Percentiles rank a stretch among this genome's conserved stretches.
These are phyloP conservation scores for Petrocephalus microphthalmus DNA, from an alignment of 2,113 vertebrate species.

Conservation along the genomic window DNA sequence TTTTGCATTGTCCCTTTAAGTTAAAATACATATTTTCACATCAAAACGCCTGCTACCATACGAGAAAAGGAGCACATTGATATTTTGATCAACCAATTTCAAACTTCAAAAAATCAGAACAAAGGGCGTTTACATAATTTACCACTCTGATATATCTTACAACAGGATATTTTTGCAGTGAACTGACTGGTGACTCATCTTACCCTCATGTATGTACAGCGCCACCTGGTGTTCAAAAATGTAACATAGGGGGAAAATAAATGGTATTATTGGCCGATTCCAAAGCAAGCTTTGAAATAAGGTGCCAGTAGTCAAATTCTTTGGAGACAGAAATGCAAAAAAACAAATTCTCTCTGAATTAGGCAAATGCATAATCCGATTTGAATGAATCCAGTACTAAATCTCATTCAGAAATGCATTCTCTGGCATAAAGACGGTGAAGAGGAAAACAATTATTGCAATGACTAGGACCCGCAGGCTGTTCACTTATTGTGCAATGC, in stretches of 20 bases:
- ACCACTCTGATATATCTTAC: neutral
- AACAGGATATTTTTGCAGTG: neutral
- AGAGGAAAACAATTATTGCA: neutral
- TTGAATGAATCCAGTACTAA: neutral
- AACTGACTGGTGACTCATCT: neutral
- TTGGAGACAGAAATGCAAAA: neutral
- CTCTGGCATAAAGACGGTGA: neutral
- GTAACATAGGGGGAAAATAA: conserved; percentile 8
- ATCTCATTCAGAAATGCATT: neutral
- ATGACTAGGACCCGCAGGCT: neutral
- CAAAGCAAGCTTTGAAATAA: conserved; percentile 9
- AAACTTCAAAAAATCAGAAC: neutral
- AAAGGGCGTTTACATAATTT: conserved; percentile 10
- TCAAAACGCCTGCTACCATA: conserved; percentile 35
- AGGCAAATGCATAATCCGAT: neutral
- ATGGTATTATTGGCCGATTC: conserved; percentile 14
- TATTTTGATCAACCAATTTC: conserved; percentile 6
- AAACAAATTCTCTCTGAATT: neutral
- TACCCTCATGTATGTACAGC: conserved; percentile 6
- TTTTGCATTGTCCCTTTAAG: conserved; percentile 21
- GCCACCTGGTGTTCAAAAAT: conserved; percentile 15
- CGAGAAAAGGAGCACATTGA: conserved; percentile 30
- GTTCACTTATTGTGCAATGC: neutral
- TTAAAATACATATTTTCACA: conserved; percentile 41
- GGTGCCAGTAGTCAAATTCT: conserved; percentile 4